Evolutionary conservation across 2,888 invertebrate species (phyloP).

Genomic region (Urechis unicinctus): DNA sequence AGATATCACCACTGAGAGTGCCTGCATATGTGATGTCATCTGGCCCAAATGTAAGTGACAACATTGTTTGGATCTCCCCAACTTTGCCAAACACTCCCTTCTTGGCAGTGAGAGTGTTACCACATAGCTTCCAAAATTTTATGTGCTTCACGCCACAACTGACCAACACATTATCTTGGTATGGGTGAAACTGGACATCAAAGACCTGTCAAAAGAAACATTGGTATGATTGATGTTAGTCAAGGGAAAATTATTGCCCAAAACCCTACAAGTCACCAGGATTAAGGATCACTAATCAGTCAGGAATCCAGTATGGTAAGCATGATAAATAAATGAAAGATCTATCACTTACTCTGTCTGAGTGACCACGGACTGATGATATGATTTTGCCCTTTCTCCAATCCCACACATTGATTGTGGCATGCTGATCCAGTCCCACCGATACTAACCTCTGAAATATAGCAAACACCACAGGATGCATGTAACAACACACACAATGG

Average conservation of each 20-base stretch:
- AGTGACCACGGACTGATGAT: slow-evolving; percentile 43
- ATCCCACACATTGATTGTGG: slow-evolving; percentile 49
- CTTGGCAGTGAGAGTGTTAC: slow-evolving; percentile 46
- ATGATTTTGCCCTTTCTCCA: slow-evolving; percentile 49
- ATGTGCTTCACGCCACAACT: slow-evolving; percentile 52
- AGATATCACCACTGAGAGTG: slow-evolving; percentile 50
- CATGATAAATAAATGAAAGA: too few species aligned
- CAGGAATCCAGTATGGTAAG: too few species aligned
- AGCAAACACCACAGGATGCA: too few species aligned
- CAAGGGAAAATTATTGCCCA: too few species aligned
- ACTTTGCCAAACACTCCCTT: slow-evolving; percentile 46
- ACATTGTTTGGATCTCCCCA: slow-evolving; percentile 50
- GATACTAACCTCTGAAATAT: slow-evolving; percentile 43
- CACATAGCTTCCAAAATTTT: slow-evolving; percentile 49
- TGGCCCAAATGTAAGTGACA: slow-evolving; percentile 44
- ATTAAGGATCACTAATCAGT: too few species aligned
- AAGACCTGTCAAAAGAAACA: slow-evolving; percentile 43
- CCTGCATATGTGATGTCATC: slow-evolving; percentile 45
- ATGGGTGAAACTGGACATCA: slow-evolving; percentile 46
- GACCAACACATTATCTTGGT: slow-evolving; percentile 34
- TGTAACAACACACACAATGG: not conserved
- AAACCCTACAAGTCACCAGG: not conserved
- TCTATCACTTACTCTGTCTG: slow-evolving; percentile 39
- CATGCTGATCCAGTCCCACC: slow-evolving; percentile 44
- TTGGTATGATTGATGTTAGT: too few species aligned